Base-by-base conservation (phyloP, 2,888 invertebrate species). In the Cerceris ruficornis region DNA sequence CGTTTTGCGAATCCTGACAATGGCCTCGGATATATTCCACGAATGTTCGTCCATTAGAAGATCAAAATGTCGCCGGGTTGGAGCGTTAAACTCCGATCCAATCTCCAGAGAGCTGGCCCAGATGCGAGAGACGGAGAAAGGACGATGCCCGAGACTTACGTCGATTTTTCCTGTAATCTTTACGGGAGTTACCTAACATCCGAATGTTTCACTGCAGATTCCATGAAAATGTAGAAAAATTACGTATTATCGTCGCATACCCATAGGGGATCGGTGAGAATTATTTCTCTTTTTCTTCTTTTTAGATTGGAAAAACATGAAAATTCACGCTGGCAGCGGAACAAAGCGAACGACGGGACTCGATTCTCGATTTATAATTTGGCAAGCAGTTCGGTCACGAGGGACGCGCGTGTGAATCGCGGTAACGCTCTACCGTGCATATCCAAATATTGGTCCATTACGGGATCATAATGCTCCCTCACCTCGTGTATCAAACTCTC, bases 361-460 rank as follows among this genome's bases (percentile, higher is more conserved):
- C 17, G 69, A 69, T 72, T 68, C 62, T 68, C 28, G 69, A 68
- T 77, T 86, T 71, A 80, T 67, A 77, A 77, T 77, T 68, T n/a
- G 68, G 50, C 61, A 42, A 70, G 55, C 55, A 15, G 66, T 64
- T 55, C 57, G 64, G 69, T 59, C 80, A 69, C 72, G 57, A 62
- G 79, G 77, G 85, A 67, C 68, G 58, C 62, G 42, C 71, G 83
- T 69, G 82, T 77, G 84, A 82, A 84, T 64, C 84, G 85, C 65
- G 75, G 69, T 66, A 75, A 79, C 82, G 75, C 78, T 80, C 84
- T 75, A 65, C 76, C 80, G 85, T 86, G 76, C 82, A 83, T 86
- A 86, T 82, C 80, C 90, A 90, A 91, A 90, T 90, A 91, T 90
- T 91, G 89, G 89, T 85, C 90, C 85, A 91, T 91, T 88, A 90